These are phyloP conservation scores for Limnodromus scolopaceus DNA, from an alignment of 2,797 vertebrate genomes.

Conservation along the genomic window DNA sequence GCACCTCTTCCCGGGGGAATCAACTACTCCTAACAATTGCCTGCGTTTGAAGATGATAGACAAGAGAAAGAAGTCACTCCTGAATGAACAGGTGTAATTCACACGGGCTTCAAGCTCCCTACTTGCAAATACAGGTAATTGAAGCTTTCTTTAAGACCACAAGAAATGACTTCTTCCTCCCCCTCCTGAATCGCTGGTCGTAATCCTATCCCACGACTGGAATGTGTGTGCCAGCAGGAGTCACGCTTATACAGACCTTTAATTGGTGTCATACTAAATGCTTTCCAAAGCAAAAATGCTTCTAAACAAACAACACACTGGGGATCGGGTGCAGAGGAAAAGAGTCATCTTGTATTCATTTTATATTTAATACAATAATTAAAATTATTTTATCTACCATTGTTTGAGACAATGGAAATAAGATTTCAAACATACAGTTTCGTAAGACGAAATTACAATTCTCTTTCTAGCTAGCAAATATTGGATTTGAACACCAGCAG, in stretches of 20 bases:
- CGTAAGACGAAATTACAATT: background rate
- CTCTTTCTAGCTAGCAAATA: conserved; percentile 21
- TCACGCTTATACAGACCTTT: background rate
- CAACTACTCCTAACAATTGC: background rate
- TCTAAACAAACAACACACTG: conserved; percentile 5
- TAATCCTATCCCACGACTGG: background rate
- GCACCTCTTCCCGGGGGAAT: background rate
- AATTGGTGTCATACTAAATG: conserved; percentile 27
- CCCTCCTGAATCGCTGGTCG: background rate
- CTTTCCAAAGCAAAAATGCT: conserved; percentile 28
- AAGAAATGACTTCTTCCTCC: background rate
- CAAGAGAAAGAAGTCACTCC: background rate
- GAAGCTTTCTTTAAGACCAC: conserved; percentile 1
- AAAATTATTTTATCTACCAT: background rate
- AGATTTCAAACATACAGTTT: conserved; percentile 4
- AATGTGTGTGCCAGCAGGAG: conserved; percentile 26
- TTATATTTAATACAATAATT: conserved; percentile 2
- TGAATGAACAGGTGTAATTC: conserved; percentile 1
- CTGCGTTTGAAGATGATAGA: background rate
- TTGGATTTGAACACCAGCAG: conserved; percentile 28
- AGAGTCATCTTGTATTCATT: background rate
- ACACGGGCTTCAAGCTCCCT: background rate
- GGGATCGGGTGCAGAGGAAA: background rate
- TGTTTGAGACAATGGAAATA: background rate
- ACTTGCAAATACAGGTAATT: background rate